Conservation (phyloP, 2,888 invertebrate species). For the Diarsia dahlii region DNA sequence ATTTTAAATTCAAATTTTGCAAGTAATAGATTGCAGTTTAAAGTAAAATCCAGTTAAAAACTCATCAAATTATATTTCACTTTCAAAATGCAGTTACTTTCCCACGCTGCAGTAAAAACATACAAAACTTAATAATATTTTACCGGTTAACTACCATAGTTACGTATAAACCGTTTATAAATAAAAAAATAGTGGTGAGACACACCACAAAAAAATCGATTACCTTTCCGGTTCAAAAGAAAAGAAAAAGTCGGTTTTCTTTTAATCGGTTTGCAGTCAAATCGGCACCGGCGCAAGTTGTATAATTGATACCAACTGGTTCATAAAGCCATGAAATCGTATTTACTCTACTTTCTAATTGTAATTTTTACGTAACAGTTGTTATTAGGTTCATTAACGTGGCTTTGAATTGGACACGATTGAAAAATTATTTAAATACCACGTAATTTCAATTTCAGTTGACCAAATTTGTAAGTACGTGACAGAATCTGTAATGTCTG, state of each 20-base stretch:
- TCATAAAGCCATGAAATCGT: slow-evolving; percentile 73
- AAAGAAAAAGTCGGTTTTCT: slow-evolving; percentile 54
- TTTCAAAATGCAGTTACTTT: slow-evolving; percentile 43
- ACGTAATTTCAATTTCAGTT: not conserved
- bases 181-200: not conserved
- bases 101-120: slow-evolving; percentile 42
- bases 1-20: not conserved
- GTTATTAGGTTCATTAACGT: slow-evolving; percentile 51
- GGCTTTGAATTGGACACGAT: slow-evolving; percentile 31
- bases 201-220: slow-evolving; percentile 49
- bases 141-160: slow-evolving; percentile 12
- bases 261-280: slow-evolving; percentile 57
- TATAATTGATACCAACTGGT: slow-evolving; percentile 67
- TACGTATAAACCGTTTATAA: slow-evolving; percentile 33
- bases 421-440: not conserved
- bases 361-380: slow-evolving; percentile 64
- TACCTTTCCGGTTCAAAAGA: slow-evolving; percentile 47
- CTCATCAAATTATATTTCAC: slow-evolving; percentile 11
- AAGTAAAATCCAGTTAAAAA: not conserved
- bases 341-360: slow-evolving; percentile 81
- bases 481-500: not conserved
- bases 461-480: too few species aligned
- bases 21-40: not conserved
- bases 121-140: not conserved
- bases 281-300: slow-evolving; percentile 62